Percentiles rank a stretch among this genome's conserved stretches.
These are phyloP conservation scores for Ashinkailepas kermadecensis DNA, from an alignment of 2,888 invertebrate species.

Conservation along the genomic window DNA sequence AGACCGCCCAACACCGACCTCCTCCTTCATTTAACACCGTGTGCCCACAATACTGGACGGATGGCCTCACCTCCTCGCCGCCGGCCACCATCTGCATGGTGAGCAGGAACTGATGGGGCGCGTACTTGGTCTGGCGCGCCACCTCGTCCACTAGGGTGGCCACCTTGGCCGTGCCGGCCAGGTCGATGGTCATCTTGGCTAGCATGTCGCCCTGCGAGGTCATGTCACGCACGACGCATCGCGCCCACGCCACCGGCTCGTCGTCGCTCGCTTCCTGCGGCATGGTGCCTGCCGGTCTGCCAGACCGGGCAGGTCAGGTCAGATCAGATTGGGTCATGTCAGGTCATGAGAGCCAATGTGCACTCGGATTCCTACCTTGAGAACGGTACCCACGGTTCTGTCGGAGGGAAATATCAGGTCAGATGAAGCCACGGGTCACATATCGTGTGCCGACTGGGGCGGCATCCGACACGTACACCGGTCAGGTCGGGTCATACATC, in stretches of 20 bases:
- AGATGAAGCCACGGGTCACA: too few species aligned
- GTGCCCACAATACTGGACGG: background rate
- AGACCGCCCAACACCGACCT: too few species aligned
- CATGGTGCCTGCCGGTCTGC: background rate
- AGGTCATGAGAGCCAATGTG: too few species aligned
- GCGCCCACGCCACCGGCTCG: slow-evolving; percentile 35
- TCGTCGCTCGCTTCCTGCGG: slow-evolving; percentile 2
- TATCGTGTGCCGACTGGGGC: too few species aligned
- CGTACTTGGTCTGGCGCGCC: slow-evolving; percentile 45
- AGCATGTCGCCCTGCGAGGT: slow-evolving; percentile 38
- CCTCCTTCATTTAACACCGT: too few species aligned
- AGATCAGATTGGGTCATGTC: too few species aligned
- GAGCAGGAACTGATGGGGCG: slow-evolving; percentile 45
- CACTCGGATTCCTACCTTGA: too few species aligned
- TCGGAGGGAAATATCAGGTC: too few species aligned
- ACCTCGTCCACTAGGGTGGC: slow-evolving; percentile 45
- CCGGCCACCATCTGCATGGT: slow-evolving; percentile 37
- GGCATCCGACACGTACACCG: too few species aligned
- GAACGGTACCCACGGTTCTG: too few species aligned
- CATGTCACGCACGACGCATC: slow-evolving; percentile 46
- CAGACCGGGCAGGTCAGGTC: background rate
- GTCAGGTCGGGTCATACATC: too few species aligned
- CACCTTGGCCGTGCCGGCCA: slow-evolving; percentile 37
- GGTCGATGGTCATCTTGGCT: slow-evolving; percentile 39
- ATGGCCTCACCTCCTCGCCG: slow-evolving; percentile 30